Evolutionary conservation across 2,113 vertebrate genomes (phyloP).

Genomic region (Mirza zaza): DNA sequence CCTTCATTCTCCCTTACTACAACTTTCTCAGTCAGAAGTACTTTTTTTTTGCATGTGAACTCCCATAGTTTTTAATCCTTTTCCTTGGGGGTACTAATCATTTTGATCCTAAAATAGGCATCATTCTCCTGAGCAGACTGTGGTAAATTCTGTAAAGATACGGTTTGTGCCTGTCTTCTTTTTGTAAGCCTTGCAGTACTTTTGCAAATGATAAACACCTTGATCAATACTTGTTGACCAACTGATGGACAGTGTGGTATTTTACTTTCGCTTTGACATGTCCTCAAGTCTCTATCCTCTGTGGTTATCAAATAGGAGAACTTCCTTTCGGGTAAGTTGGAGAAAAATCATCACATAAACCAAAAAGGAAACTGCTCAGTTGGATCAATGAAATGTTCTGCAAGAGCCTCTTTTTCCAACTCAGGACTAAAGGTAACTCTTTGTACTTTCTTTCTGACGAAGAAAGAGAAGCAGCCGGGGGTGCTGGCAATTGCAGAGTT

Average conservation of each 20-base stretch:
- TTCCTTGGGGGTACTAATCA: background rate
- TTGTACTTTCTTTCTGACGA: background rate
- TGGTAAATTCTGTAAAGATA: background rate
- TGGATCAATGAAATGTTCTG: background rate
- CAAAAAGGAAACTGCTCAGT: background rate
- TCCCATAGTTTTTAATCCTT: background rate
- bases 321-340: background rate
- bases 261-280: background rate
- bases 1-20: background rate
- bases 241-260: background rate
- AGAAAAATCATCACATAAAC: slow-evolving; percentile 31
- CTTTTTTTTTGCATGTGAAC: background rate
- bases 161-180: background rate
- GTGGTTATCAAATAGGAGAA: background rate
- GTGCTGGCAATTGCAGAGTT: background rate
- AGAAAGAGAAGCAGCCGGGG: background rate
- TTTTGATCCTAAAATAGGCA: background rate
- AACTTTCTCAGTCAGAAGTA: background rate
- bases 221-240: background rate
- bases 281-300: background rate
- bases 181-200: background rate
- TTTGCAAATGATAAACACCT: background rate
- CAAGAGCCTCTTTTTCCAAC: background rate
- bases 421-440: background rate
- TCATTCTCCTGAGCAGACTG: background rate